Evolutionary conservation across 1,140 invertebrate species (phyloP).

Genomic region (Aleiodes sp.): DNA sequence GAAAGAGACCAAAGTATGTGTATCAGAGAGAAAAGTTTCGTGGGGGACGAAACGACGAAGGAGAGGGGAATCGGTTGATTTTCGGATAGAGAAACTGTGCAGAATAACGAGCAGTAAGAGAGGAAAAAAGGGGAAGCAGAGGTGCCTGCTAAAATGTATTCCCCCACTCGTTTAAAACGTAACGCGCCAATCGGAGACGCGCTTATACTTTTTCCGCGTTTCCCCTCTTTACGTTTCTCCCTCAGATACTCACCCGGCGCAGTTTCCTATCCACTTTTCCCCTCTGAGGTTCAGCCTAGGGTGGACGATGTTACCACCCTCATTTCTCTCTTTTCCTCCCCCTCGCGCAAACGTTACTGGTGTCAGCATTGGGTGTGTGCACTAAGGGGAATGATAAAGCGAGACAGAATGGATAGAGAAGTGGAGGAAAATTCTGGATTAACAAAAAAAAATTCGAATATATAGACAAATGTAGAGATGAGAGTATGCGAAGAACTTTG

Average conservation of each 20-base stretch:
- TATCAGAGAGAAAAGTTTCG: constrained; percentile 20
- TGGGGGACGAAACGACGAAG: constrained; percentile 26
- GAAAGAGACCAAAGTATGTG: too few species aligned
- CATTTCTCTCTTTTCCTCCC: constrained; percentile 29
- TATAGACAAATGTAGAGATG: constrained; percentile 41
- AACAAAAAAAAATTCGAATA: too few species aligned
- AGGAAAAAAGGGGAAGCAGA: constrained; percentile 27
- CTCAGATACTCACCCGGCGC: too few species aligned
- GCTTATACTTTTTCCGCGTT: constrained; percentile 60
- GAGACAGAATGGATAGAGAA: constrained; percentile 12
- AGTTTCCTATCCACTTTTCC: constrained; percentile 63
- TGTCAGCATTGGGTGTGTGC: not conserved
- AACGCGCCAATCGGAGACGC: constrained; percentile 56
- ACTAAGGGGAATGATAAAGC: constrained; percentile 11
- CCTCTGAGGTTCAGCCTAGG: constrained; percentile 60
- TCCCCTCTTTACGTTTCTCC: constrained; percentile 35
- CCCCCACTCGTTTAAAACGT: constrained; percentile 47
- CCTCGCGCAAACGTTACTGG: not conserved
- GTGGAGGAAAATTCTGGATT: too few species aligned
- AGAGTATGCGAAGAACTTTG: constrained; percentile 43
- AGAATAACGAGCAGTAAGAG: constrained; percentile 44
- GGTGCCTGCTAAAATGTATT: constrained; percentile 8
- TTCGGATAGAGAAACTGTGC: constrained; percentile 15
- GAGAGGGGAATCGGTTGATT: constrained; percentile 33
- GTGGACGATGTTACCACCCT: constrained; percentile 42